Base-by-base conservation (phyloP, 2,797 vertebrate genomes). In the Melanotaenia boesemani region DNA sequence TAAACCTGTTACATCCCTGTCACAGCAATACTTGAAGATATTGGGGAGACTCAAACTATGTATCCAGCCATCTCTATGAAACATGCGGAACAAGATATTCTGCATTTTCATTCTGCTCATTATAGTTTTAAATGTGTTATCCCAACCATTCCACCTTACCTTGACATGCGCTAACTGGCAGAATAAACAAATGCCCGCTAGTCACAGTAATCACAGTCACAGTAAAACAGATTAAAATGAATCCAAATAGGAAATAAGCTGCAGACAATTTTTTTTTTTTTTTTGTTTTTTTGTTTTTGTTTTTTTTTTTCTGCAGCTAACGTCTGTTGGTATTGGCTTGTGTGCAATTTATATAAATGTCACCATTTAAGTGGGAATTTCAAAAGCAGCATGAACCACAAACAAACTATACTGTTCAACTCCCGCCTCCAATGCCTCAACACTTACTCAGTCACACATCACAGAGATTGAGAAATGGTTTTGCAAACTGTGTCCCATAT, bases 321-420 rank as follows among this genome's bases (percentile, higher is more conserved):
- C 30, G 30, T 62, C 56, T 71, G 67, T 64, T 57, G 74, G 75
- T 80, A 70, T 59, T 4, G 32, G 20, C 50, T 75, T 6, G 79
- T 86, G 78, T 86, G 77, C 88, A 86, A 87, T 26, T 26, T 66
- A 69, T 72, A 67, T 63, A 85, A 87, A 83, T 84, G 81, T 86
- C 82, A 74, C 55, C 32, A 7, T 73, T 13, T 63, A 65, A 74
- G 83, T 48, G 60, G 83, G 52, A 75, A 67, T 57, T 81, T 76
- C 63, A 20, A 39, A 78, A 83, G 84, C 79, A 74, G 67, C 74
- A 80, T 64, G 61, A 70, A 84, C 85, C 32, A 60, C 79, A 86
- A 74, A 84, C 71, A 71, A 75, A 72, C 52, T 74, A 84, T 78
- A 76, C 76, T 72, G 69, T 77, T 63, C 39, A 18, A 34, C 69